These are phyloP conservation scores for Thunnus albacares DNA, from an alignment of 2,797 vertebrate species.

Conservation along the genomic window DNA sequence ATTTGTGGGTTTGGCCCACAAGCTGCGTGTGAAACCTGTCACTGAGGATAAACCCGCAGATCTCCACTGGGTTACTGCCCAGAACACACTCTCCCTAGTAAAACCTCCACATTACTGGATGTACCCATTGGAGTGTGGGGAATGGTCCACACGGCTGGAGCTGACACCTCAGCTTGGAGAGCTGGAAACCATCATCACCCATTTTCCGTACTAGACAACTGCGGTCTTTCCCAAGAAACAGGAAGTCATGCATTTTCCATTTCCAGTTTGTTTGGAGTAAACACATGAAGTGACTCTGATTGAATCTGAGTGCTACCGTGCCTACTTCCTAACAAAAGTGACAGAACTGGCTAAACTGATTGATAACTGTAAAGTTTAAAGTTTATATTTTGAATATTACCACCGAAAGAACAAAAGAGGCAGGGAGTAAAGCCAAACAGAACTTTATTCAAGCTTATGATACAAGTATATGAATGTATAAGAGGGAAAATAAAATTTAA, in stretches of 20 bases:
- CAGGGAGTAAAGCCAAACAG: too few relatives aligned
- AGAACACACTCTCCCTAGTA: constrained; percentile 47
- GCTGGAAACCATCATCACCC: not conserved
- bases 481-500: too few relatives aligned
- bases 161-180: not conserved
- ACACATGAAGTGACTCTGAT: not conserved
- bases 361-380: not conserved
- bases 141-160: constrained; percentile 5
- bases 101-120: constrained; percentile 41
- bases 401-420: too few relatives aligned
- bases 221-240: not conserved
- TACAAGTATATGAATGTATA: too few relatives aligned
- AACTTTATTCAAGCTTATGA: too few relatives aligned
- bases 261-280: not conserved
- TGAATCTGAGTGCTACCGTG: not conserved
- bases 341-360: not conserved
- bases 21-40: constrained; percentile 79
- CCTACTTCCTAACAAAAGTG: not conserved
- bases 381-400: not conserved
- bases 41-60: constrained; percentile 74
- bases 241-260: not conserved
- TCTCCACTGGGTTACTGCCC: constrained; percentile 72
- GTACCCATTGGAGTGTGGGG: constrained; percentile 18
- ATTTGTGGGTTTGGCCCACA: constrained; percentile 79
- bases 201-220: not conserved